These are phyloP conservation scores for Porites lobata DNA, from an alignment of 92 coral and sea anemone genomes.

Conservation along the genomic window DNA sequence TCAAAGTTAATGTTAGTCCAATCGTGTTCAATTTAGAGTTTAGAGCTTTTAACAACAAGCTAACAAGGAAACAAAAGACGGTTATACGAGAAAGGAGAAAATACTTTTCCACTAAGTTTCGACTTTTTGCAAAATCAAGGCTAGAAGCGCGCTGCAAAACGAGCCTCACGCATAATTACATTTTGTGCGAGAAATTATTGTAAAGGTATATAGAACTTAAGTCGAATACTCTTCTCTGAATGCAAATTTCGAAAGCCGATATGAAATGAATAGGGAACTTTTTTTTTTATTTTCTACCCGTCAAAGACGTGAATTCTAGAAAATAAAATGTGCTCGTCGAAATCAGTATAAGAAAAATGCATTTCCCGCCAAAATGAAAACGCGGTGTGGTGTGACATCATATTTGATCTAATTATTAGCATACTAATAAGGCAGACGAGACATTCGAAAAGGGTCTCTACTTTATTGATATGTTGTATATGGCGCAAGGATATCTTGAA, in stretches of 20 bases:
- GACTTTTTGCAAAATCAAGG: too few species aligned
- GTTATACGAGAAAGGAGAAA: neutral
- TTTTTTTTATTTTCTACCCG: too few species aligned
- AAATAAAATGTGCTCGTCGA: neutral
- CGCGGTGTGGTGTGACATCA: neutral
- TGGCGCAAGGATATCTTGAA: neutral
- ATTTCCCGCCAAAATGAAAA: neutral
- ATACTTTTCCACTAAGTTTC: neutral
- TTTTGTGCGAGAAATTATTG: too few species aligned
- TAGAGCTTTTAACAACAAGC: too few species aligned
- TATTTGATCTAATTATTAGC: neutral
- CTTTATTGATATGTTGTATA: neutral
- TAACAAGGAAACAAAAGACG: neutral
- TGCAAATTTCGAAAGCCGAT: too few species aligned
- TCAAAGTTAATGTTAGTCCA: too few species aligned
- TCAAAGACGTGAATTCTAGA: too few species aligned
- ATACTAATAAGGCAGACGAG: neutral
- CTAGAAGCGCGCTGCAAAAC: neutral
- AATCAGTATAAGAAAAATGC: neutral
- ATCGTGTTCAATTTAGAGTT: too few species aligned
- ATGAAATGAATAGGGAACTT: too few species aligned
- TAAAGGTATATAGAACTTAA: too few species aligned
- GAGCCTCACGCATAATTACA: too few species aligned
- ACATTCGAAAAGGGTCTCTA: neutral
- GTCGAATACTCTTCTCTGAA: too few species aligned